Conservation (phyloP, 2,888 invertebrate species). For the Pycnomerus fuliginosus region DNA sequence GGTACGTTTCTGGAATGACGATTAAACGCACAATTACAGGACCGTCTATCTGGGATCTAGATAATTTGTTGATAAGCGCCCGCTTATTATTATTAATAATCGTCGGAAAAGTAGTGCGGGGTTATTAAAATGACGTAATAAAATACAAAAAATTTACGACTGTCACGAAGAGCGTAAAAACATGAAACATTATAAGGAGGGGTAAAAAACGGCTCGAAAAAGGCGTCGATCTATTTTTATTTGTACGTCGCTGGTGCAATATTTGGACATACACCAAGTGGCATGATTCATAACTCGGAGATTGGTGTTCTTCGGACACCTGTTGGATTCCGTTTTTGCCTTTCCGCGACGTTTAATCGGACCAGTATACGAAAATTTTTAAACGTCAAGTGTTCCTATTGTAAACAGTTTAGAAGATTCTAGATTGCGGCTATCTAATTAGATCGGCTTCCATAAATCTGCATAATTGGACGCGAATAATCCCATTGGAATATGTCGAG, state of each 20-base stretch:
- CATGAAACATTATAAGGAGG: too few species aligned
- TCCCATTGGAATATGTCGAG: constrained; percentile 9
- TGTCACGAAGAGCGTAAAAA: too few species aligned
- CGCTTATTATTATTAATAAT: constrained; percentile 15
- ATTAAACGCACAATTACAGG: constrained; percentile 10
- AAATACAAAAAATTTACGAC: constrained; percentile 15
- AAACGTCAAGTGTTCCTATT: too few species aligned
- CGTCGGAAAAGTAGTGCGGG: background rate
- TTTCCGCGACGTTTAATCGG: too few species aligned
- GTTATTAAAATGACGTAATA: constrained; percentile 5
- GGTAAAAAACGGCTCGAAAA: constrained; percentile 9
- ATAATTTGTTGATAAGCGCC: constrained; percentile 6
- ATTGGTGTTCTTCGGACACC: constrained; percentile 27
- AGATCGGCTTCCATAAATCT: constrained; percentile 5
- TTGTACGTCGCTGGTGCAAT: constrained; percentile 10
- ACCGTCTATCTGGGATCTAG: constrained; percentile 3
- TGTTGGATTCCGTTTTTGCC: constrained; percentile 28
- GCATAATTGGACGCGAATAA: constrained; percentile 7
- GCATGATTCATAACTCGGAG: constrained; percentile 27
- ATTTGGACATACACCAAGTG: constrained; percentile 29
- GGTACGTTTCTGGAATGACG: constrained; percentile 5
- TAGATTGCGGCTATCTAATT: too few species aligned
- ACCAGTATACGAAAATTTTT: too few species aligned
- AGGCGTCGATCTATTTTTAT: constrained; percentile 13
- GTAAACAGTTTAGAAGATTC: background rate